These are phyloP conservation scores for Chiroxiphia lanceolata DNA, from an alignment of 2,797 vertebrate species.

Conservation along the genomic window DNA sequence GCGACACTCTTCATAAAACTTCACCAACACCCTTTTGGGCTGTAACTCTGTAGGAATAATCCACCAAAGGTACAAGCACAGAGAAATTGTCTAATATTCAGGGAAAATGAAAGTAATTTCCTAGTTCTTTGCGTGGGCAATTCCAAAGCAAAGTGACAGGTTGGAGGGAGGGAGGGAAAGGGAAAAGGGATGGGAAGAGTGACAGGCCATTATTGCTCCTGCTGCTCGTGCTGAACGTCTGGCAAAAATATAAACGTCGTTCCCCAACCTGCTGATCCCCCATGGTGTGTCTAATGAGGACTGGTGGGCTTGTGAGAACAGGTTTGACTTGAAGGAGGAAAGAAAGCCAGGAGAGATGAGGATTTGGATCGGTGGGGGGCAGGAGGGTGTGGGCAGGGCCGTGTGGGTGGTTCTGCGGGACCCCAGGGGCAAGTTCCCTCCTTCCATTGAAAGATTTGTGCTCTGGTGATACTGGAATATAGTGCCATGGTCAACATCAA, in stretches of 20 bases:
- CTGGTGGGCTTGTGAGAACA: background rate
- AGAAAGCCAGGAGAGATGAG: background rate
- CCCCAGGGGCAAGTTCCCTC: background rate
- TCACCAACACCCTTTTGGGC: background rate
- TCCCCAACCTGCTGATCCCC: background rate
- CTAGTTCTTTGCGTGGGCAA: background rate
- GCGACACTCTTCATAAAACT: background rate
- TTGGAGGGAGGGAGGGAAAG: background rate
- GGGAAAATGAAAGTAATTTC: constrained; percentile 5
- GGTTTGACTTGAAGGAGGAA: background rate
- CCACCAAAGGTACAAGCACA: background rate
- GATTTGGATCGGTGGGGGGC: background rate
- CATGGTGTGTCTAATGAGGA: background rate
- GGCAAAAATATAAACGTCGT: background rate
- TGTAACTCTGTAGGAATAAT: background rate
- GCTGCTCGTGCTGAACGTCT: background rate
- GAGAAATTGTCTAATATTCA: background rate
- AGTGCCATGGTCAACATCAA: background rate
- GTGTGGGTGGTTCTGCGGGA: background rate
- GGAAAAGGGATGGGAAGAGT: background rate
- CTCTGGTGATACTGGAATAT: background rate
- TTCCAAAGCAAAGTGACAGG: background rate
- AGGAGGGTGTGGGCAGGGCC: background rate
- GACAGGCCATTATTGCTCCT: background rate
- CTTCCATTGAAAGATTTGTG: rapidly evolving